A percentile compares a stretch with the other conserved stretches of the same genome.
Conservation (phyloP, 2,113 vertebrate genomes). For the Mesocricetus auratus region DNA sequence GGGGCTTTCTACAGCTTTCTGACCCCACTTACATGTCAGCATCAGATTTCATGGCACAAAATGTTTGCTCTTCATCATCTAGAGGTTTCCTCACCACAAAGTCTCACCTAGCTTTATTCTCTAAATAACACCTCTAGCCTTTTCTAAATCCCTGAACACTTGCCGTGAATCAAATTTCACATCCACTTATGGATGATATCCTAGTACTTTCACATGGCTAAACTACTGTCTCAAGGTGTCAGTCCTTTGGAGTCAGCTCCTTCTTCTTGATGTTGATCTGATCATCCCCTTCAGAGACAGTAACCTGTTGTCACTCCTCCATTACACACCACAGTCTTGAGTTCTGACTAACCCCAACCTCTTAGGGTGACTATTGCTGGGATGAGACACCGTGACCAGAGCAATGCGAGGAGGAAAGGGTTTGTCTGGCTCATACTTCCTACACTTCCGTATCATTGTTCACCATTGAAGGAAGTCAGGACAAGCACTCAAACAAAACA, state of each 20-base stretch:
- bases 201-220: neutral
- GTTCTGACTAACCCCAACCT: neutral
- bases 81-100: neutral
- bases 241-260: neutral
- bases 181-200: too few relatives aligned
- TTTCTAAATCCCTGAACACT: neutral
- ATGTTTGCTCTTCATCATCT: neutral
- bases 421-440: neutral
- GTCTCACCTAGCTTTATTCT: neutral
- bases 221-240: neutral
- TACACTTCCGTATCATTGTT: neutral
- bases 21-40: neutral
- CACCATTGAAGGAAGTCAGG: too few relatives aligned
- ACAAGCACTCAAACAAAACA: too few relatives aligned
- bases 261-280: neutral
- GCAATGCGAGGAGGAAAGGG: neutral
- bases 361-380: neutral
- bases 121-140: neutral
- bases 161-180: neutral
- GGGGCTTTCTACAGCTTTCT: neutral
- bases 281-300: neutral
- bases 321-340: neutral
- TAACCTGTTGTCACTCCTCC: neutral
- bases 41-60: neutral
- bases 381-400: neutral